Evolutionary conservation across 2,113 vertebrate species (phyloP).

Genomic region (Psilopsiagon aurifrons): DNA sequence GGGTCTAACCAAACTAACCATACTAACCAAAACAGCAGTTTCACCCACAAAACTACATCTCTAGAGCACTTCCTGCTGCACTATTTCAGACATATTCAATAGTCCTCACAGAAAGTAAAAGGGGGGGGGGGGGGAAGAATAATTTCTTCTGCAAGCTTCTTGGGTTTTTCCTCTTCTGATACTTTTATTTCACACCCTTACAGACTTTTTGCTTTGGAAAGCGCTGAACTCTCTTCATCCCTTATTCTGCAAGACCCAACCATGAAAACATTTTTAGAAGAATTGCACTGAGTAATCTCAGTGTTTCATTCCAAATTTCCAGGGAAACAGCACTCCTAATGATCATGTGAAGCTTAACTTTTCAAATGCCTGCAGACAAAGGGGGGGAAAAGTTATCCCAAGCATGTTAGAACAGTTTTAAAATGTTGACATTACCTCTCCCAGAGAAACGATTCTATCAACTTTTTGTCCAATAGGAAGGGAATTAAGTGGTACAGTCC

Average conservation of each 20-base stretch:
- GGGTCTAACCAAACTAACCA: not conserved
- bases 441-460: conserved; percentile 31
- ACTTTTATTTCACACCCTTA: not conserved
- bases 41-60: not conserved
- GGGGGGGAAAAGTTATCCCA: not conserved
- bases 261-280: not conserved
- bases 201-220: not conserved
- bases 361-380: not conserved
- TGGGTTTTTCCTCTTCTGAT: not conserved
- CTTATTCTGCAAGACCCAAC: not conserved
- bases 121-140: not conserved
- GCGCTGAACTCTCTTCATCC: not conserved
- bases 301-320: not conserved
- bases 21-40: not conserved
- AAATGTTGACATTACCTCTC: conserved; percentile 67
- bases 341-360: not conserved
- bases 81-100: not conserved
- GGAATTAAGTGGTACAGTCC: conserved; percentile 62
- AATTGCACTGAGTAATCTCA: not conserved
- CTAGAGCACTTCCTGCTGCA: not conserved
- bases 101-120: not conserved
- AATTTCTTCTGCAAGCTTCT: not conserved
- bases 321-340: not conserved
- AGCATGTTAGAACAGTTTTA: not conserved
- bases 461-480: conserved; percentile 70